Base-by-base conservation (phyloP, 1,140 invertebrate species). In the Camponotus floridanus region DNA sequence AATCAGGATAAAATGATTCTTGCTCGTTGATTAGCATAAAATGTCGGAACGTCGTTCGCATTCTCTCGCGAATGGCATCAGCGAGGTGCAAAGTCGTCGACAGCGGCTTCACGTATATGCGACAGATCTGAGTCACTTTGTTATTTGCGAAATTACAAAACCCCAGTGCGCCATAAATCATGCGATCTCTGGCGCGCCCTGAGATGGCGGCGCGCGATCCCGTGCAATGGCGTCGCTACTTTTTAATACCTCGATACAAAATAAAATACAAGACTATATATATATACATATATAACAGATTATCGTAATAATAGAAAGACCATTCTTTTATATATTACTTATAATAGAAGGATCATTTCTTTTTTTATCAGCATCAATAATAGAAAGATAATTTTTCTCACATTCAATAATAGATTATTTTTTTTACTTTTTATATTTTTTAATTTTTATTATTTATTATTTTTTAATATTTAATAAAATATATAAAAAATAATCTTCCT, bases 121-220 rank as follows among this genome's bases (percentile, higher is more conserved):
- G 18, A 59, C 31, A 74, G 0, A n/a, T 45, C 51, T 62, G 55
- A 73, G 39, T 73, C 79, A 83, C 78, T 61, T 73, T 33, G 68
- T 73, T 83, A 73, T 74, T 45, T 71, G 55, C 67, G 36, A 83
- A 51, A 83, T 83, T 83, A 83, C 79, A 73, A 73, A 83, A 83
- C 68, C 48, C 48, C 39, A 26, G 68, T 74, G 57, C 55, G 68
- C 79, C 79, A 83, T 83, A 83, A 83, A 73, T 83, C 79, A 83
- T 80, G 78, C 78, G 78, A 80, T 65, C 65, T 80, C 21, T 39
- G 48, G 21, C n/a, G 76, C 76, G 62, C 76, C 45, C 21, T 45
- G 78, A 57, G 65, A 80, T 80, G 78, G 78, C 78, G 78, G 67
- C 64, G 65, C 65, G 65, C 78, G 33, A 80, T 39, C n/a, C 45